phyloP scores from a whole-genome alignment of 2,797 vertebrate species.

The Hipposideros larvatus region DNA sequence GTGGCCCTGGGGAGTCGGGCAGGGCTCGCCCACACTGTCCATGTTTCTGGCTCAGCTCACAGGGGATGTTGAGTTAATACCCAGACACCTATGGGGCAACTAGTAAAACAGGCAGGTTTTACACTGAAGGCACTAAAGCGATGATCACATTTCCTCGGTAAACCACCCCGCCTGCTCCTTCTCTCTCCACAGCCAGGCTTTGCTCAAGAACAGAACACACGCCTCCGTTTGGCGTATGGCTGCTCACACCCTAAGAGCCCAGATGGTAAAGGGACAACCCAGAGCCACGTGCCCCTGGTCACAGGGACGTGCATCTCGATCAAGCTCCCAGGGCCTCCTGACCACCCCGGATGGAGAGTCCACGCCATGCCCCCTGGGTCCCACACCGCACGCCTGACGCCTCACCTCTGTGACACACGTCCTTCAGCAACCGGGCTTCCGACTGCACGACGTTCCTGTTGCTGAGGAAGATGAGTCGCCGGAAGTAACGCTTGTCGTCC shows the following conservation, averaged over 20 bases:
- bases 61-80: not conserved
- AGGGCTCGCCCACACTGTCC: not conserved
- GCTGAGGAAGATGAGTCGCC: conserved; percentile 94
- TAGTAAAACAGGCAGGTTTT: not conserved
- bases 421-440: conserved; percentile 91
- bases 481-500: conserved; percentile 92
- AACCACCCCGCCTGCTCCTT: not conserved
- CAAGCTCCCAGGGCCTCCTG: not conserved
- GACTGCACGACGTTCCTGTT: conserved; percentile 96
- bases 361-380: fast-evolving
- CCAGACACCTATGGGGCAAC: not conserved
- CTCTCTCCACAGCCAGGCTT: not conserved
- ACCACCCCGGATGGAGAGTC: not conserved
- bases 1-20: not conserved
- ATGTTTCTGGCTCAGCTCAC: not conserved
- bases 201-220: not conserved
- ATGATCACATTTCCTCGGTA: not conserved
- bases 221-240: too few species aligned
- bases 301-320: not conserved
- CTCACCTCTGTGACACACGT: conserved; percentile 83
- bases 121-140: not conserved
- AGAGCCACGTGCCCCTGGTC: not conserved
- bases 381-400: fast-evolving
- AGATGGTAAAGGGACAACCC: not conserved
- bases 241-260: not conserved